Evolutionary conservation across 1,140 invertebrate genomes (phyloP), one percentile per base, ranked within the genome.

Genomic region (Cyrtorhinus lividipennis): DNA sequence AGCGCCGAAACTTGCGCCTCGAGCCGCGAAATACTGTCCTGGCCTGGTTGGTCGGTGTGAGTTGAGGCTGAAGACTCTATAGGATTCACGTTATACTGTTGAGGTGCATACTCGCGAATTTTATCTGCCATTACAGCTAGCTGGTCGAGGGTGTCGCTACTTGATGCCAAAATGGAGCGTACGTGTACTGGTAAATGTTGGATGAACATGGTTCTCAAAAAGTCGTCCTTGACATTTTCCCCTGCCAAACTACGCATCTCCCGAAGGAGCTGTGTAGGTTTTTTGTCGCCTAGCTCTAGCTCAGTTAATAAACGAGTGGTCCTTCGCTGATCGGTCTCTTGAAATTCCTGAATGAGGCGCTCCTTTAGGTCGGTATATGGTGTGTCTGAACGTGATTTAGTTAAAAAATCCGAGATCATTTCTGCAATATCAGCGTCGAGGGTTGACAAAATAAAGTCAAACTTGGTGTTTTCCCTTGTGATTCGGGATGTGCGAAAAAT

Each of bases 261-360:
- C 2, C 70, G 63, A 2, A 71, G 61, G 53, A 71, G 70, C 24
- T 70, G 67, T 20, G 69, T 69, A 8, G 71, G 70, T 38, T 69
- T 73, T 0, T 71, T 20, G 56, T 73, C 71, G 1, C 70, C 70
- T 13, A 71, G 15, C 38, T 44, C 38, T 44, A 44, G n/a, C 38
- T 44, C 38, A 44, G 38, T 44, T n/a, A 44, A 44, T 10, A 44
- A n/a, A 10, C 38, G 8, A n/a, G 38, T 44, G 38, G 38, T 44
- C n/a, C 38, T 44, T 10, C 38, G 38, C 38, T 44, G 38, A 44
- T 44, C 38, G n/a, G 38, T 44, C n/a, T 44, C 38, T n/a, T 44
- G 38, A 44, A 44, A 44, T 44, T 44, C 38, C n/a, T 10, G 38
- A 44, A 44, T 44, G 8, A 44, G n/a, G 8, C 38, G 8, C 38